Evolutionary conservation across 2,113 vertebrate species (phyloP), one percentile per base, ranked within the genome.

Genomic region (Thinocorus orbignyianus): DNA sequence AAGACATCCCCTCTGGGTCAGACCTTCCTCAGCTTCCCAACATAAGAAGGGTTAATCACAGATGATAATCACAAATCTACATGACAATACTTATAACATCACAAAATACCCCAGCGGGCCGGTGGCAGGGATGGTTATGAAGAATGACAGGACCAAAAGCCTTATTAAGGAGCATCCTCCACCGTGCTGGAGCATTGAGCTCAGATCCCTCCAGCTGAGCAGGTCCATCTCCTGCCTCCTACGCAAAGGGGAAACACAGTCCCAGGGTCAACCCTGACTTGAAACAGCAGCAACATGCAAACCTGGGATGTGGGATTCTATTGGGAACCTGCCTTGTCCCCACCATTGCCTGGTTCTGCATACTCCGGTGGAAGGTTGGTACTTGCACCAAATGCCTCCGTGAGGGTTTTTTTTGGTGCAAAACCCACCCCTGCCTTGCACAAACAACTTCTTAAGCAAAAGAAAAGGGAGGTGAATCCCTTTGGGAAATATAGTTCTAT

Each of bases 41-140:
- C 30, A 20, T 17, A 49, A 37, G 95, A 26, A 86, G 88, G 81
- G 94, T 95, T 94, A 95, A 96, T 81, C 84, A 44, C 46, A 92
- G 79, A 79, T 41, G 42, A 84, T 61, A 73, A 94, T 88, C 46
- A 51, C 85, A 91, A 49, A 80, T 84, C 68, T 41, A 10, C 0
- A 2, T 94, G 92, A 91, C 96, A 97, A 94, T 90, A 86, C 68
- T 71, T 17, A 19, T 78, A 87, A 93, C 65, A 55, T 90, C 91
- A 86, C 73, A 39, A 12, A 26, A 15, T 1, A 35, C 26, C 90
- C 72, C 49, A 51, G 10, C 2, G 2, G n/a, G 69, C 5, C 2
- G 4, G 28, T 26, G 37, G 54, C 86, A 66, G 91, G 58, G 83
- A 93, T 25, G 65, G 7, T 86, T 81, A 93, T 49, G 71, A 65